Evolutionary conservation across 2,888 invertebrate species (phyloP), one percentile per base, ranked within the genome.

Genomic region (Acleris emargana): DNA sequence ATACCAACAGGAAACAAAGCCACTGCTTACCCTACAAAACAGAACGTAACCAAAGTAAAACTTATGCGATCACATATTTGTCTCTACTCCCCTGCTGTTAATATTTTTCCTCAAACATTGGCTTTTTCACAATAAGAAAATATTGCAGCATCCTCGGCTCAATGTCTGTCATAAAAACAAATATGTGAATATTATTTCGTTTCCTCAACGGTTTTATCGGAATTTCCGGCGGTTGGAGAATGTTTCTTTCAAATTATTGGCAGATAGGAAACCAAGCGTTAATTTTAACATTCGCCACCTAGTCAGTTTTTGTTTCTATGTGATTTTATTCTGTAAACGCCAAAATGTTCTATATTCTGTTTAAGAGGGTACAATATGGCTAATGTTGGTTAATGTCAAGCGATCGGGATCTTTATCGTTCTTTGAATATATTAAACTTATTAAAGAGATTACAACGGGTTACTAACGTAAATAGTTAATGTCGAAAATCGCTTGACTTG

Each of bases 101-200:
- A 60, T 66, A 60, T 57, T 57, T 55, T 66, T 18, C 43, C 52
- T 52, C 20, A 3, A n/a, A 45, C 43, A 50, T 66, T 22, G 20
- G 22, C 58, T 64, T 59, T 55, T 60, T 50, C 50, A 55, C 55
- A 51, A 55, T 51, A 60, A 16, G 18, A 66, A 66, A 66, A 60
- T 64, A 60, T 45, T n/a, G 55, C 51, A 22, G 45, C 50, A 51
- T 55, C 22, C 32, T 47, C 57, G 45, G 28, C 47, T 49, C 49
- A 58, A 57, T 43, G 25, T 38, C n/a, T 38, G 25, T 53, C 53
- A 43, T 13, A 53, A 20, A 22, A 45, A 62, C 43, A 58, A 63
- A 63, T 47, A 58, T 18, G 32, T 32, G 28, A 38, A 38, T 38
- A 13, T 38, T 38, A 38, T 38, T 38, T 38, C n/a, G 47, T 64